A percentile compares a stretch with the other conserved stretches of the same genome.
These are phyloP conservation scores for Eupeodes corollae DNA, from an alignment of 1,140 invertebrate species.

Conservation along the genomic window DNA sequence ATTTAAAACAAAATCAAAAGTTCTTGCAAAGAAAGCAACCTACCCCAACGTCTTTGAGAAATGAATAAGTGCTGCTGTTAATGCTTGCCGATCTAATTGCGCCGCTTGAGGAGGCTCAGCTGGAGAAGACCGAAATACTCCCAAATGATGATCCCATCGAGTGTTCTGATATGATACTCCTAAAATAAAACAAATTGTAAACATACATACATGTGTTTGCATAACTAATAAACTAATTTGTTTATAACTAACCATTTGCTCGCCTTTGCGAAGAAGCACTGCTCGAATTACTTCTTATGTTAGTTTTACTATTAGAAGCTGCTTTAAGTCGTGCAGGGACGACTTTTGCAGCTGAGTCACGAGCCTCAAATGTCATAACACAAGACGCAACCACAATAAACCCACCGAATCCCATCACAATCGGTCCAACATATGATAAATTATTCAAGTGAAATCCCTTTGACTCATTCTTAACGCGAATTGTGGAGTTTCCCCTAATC, in stretches of 20 bases:
- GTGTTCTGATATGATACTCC: slow-evolving; percentile 33
- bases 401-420: slow-evolving; percentile 86
- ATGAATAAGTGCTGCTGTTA: slow-evolving; percentile 58
- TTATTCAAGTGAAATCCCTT: slow-evolving; percentile 79
- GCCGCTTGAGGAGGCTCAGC: slow-evolving; percentile 40
- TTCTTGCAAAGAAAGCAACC: neutral
- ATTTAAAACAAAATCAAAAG: too few species aligned
- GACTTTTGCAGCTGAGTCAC: slow-evolving; percentile 77
- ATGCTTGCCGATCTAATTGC: slow-evolving; percentile 42
- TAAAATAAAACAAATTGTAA: too few species aligned
- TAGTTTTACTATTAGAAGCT: slow-evolving; percentile 30
- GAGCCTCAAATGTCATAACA: slow-evolving; percentile 88
- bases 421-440: slow-evolving; percentile 80
- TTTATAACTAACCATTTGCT: slow-evolving; percentile 36
- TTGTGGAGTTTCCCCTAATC: slow-evolving; percentile 60
- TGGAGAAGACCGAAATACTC: slow-evolving; percentile 48
- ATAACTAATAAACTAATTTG: neutral
- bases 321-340: slow-evolving; percentile 62
- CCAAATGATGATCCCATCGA: slow-evolving; percentile 50
- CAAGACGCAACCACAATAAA: slow-evolving; percentile 87
- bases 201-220: neutral
- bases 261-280: slow-evolving; percentile 31
- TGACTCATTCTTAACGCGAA: slow-evolving; percentile 65
- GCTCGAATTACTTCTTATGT: slow-evolving; percentile 34
- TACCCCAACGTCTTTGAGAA: slow-evolving; percentile 53